phyloP scores from a whole-genome alignment of 2,113 vertebrate species.

The Raphicerus campestris region DNA sequence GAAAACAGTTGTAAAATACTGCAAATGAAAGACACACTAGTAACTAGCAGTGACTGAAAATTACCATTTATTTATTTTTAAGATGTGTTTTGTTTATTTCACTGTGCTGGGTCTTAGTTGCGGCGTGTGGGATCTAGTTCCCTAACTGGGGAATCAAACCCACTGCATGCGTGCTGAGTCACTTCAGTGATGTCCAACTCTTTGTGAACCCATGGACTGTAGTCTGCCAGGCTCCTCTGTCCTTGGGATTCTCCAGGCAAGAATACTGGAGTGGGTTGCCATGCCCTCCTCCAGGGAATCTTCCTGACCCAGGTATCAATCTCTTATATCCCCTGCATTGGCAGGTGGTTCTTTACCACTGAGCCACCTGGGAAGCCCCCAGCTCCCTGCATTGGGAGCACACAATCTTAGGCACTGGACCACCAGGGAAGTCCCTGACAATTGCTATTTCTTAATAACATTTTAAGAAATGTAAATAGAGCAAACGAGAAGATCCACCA shows the following conservation, averaged over 20 bases:
- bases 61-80: background rate
- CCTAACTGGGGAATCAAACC: background rate
- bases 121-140: background rate
- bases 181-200: background rate
- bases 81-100: background rate
- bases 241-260: background rate
- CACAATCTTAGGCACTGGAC: background rate
- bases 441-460: background rate
- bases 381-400: background rate
- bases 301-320: background rate
- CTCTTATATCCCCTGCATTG: background rate
- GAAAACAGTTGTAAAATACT: background rate
- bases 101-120: background rate
- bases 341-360: background rate
- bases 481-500: background rate
- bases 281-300: background rate
- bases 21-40: background rate
- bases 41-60: background rate
- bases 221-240: background rate
- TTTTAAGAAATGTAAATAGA: background rate
- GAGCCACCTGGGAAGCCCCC: background rate
- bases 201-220: background rate
- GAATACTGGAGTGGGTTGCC: background rate
- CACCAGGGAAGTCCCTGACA: background rate
- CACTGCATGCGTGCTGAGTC: background rate